Evolutionary conservation across 2,113 vertebrate species (phyloP), one percentile per base, ranked within the genome.

Genomic region (Phyllopteryx taeniolatus): DNA sequence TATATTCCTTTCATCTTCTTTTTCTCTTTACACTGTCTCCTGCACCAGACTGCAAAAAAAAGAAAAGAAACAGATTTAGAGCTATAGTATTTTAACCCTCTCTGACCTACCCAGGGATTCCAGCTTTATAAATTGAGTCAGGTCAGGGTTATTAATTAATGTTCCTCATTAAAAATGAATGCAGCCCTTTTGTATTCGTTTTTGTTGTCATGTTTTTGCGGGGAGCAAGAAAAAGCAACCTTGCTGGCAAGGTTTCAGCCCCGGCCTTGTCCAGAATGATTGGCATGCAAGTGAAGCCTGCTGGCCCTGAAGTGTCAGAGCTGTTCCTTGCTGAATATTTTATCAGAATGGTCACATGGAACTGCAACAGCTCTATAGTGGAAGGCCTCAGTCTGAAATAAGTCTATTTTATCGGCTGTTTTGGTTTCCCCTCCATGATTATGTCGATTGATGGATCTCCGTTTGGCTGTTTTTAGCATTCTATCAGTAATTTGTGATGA

Each of bases 111-210:
- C 71, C 67, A 15, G 75, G 78, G 70, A 74, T 75, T 27, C 71
- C 51, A 49, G 47, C 46, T 39, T 42, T 19, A 61, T 71, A 79
- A 87, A 85, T 19, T 62, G 73, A 84, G 79, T 82, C 83, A 79
- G 59, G 71, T 74, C 73, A 65, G 77, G 72, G 68, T 79, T 88
- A 81, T 86, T 88, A 85, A 89, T 89, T 77, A 79, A 78, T 84
- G 76, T 71, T 54, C 44, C 57, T 79, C 83, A 85, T 90, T 83
- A 86, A 89, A 88, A 78, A 88, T 89, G 74, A 74, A 89, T 77
- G 63, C 43, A 10, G 1, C 43, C 33, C 46, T 33, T 73, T 78
- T 64, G 54, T 75, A 14, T 66, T 43, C 43, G 68, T 74, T 62
- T 72, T 72, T 81, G 69, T 74, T 79, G 67, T 82, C 39, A 22